Evolutionary conservation across 2,797 vertebrate species (phyloP), one percentile per base, ranked within the genome.

Genomic region (Chelon auratus): DNA sequence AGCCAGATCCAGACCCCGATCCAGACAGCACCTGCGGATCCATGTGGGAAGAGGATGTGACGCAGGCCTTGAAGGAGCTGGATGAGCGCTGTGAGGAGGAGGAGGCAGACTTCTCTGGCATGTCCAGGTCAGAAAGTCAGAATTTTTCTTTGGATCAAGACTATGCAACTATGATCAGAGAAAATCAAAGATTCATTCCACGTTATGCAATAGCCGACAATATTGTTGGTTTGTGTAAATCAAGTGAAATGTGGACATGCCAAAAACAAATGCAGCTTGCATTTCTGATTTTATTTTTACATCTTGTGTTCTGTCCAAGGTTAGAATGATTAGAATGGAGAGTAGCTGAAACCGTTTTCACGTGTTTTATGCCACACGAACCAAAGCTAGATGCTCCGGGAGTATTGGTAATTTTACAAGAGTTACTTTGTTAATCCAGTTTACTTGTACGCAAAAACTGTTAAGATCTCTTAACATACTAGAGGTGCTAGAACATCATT

Each of bases 71-170:
- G 87, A 99, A 97, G 85, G 98, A 98, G 88, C 93, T 99, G 0
- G 98, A 99, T 58, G 97, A 99, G 86, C 94, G 97, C 65, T 99
- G 98, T 76, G 97, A 99, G 90, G 98, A 99, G 68, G 98, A 99
- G 81, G 97, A 97, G 90, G 98, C 97, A 0, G 97, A 99, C 80
- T 96, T 97, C 84, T 99, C 96, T 2, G 95, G 94, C 86, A 94
- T 97, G 89, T 99, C 97, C 26, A 99, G 98, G 98, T 99, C 84
- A 81, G 88, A 1, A 4, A 9, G 47, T 9, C 18, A 22, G 12
- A 54, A 11, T 65, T 58, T 22, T 22, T 20, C 36, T 53, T 55
- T 15, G 1, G 17, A 53, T 48, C 37, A 22, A 17, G 15, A 53
- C 8, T 37, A 53, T 17, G 36, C 9, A 8, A 24, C 18, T 14